Evolutionary conservation across 2,797 vertebrate genomes (phyloP).

Genomic region (Malacoctenus gilli): DNA sequence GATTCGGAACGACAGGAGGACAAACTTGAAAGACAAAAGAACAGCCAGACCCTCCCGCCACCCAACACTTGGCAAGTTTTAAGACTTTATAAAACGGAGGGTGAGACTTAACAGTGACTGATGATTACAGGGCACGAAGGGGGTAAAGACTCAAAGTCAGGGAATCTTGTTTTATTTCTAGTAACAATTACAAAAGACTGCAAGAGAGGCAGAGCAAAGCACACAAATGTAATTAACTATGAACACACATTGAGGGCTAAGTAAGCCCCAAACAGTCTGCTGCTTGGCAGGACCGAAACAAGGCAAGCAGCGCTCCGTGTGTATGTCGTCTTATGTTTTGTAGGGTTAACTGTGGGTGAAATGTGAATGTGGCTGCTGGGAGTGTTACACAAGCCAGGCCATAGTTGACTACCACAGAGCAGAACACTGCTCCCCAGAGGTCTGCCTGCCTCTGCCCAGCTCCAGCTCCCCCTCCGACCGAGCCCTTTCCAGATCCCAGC

Average conservation of each 20-base stretch:
- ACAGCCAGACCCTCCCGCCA: no score
- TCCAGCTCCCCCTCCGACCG: constrained; percentile 59
- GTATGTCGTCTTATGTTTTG: constrained; percentile 53
- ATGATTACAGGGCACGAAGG: no score
- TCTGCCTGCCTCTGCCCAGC: constrained; percentile 59
- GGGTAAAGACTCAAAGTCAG: no score
- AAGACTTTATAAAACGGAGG: no score
- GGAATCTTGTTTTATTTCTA: background rate
- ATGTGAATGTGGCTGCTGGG: constrained; percentile 70
- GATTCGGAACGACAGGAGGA: constrained; percentile 18
- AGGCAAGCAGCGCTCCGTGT: constrained; percentile 42
- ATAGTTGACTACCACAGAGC: constrained; percentile 74
- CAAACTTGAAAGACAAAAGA: no score
- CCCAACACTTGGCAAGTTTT: no score
- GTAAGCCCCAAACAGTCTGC: constrained; percentile 39
- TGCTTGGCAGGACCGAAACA: constrained; percentile 46
- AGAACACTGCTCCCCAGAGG: constrained; percentile 78
- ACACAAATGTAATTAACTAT: constrained; percentile 58
- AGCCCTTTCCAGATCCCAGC: constrained; percentile 51
- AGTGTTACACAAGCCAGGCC: constrained; percentile 77
- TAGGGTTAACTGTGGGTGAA: constrained; percentile 77
- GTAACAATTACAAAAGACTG: constrained; percentile 28
- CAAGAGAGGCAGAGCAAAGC: constrained; percentile 40
- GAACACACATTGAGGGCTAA: constrained; percentile 54
- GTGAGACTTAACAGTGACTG: no score